phyloP scores from a whole-genome alignment of 2,888 invertebrate species.

The Campopleginae sp. region DNA sequence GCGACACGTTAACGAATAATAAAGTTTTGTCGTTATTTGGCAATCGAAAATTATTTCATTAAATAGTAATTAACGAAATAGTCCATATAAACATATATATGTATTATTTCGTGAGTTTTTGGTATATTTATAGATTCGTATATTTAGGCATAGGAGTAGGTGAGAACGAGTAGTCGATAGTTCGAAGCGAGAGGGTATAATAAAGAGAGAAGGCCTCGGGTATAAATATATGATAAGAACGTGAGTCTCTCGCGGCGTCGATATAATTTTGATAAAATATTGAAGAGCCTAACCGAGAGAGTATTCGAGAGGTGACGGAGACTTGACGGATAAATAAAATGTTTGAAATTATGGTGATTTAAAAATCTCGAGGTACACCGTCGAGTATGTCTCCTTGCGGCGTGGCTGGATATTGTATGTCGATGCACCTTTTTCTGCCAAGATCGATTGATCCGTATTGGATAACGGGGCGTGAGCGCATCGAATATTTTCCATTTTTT shows the following conservation, averaged over 20 bases:
- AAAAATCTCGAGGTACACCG: slow-evolving; percentile 35
- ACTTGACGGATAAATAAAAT: slow-evolving; percentile 9
- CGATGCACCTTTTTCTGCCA: slow-evolving; percentile 11
- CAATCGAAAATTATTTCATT: slow-evolving; percentile 41
- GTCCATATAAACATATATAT: background rate
- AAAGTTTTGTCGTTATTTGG: slow-evolving; percentile 41
- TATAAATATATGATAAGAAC: background rate
- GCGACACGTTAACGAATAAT: slow-evolving; percentile 1
- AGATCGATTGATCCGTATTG: slow-evolving; percentile 5
- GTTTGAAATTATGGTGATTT: slow-evolving; percentile 16
- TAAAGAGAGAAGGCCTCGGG: slow-evolving; percentile 32
- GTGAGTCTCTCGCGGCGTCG: slow-evolving; percentile 9
- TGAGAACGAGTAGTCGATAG: slow-evolving; percentile 29
- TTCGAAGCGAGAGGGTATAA: slow-evolving; percentile 33
- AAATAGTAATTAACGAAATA: slow-evolving; percentile 2
- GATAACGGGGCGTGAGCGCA: slow-evolving; percentile 31
- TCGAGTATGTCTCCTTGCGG: background rate
- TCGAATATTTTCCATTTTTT: background rate
- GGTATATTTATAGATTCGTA: background rate
- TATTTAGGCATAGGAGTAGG: background rate
- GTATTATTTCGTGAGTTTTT: too few relatives aligned
- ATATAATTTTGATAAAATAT: background rate
- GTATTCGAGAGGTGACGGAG: slow-evolving; percentile 26
- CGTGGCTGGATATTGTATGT: slow-evolving; percentile 3
- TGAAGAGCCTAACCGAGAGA: slow-evolving; percentile 16